Percentiles rank a stretch among this genome's conserved stretches.
Evolutionary conservation across 2,888 invertebrate species (phyloP).

Genomic region (Drosophila prolongata): DNA sequence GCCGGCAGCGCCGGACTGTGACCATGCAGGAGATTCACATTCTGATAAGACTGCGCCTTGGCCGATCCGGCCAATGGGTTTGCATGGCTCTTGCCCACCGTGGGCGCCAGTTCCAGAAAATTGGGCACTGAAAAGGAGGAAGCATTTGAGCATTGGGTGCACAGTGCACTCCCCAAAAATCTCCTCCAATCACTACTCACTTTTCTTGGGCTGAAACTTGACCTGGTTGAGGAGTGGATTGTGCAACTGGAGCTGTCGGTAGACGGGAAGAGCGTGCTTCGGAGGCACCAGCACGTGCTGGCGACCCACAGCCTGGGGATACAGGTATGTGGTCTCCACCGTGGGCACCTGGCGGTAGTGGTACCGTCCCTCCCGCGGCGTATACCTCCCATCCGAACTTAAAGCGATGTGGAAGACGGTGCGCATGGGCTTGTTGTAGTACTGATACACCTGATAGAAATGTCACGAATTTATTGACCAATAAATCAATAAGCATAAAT

Average conservation of each 20-base stretch:
- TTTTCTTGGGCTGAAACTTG: conserved; percentile 80
- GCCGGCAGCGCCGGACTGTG: conserved; percentile 55
- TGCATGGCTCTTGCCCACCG: conserved; percentile 61
- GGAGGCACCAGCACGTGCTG: conserved; percentile 61
- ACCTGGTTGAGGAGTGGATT: conserved; percentile 81
- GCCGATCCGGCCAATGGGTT: conserved; percentile 50
- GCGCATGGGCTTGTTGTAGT: conserved; percentile 78
- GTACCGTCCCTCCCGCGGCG: conserved; percentile 85
- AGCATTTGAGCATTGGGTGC: not conserved
- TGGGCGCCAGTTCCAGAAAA: conserved; percentile 66
- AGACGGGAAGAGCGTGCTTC: conserved; percentile 76
- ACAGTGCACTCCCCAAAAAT: not conserved
- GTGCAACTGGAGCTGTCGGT: conserved; percentile 79
- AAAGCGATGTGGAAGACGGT: conserved; percentile 85
- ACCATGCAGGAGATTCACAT: conserved; percentile 76
- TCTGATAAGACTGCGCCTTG: conserved; percentile 80
- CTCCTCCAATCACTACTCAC: conserved; percentile 56
- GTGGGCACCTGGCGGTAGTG: conserved; percentile 84
- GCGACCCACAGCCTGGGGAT: conserved; percentile 84
- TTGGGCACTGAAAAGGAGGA: conserved; percentile 60
- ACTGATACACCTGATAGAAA: conserved; percentile 81
- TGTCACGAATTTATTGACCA: not conserved
- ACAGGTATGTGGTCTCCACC: conserved; percentile 87
- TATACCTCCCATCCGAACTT: conserved; percentile 86
- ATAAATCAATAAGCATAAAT: no score